These are phyloP conservation scores for Microcebus ravelobensis DNA, from an alignment of 2,113 vertebrate species.

Conservation along the genomic window DNA sequence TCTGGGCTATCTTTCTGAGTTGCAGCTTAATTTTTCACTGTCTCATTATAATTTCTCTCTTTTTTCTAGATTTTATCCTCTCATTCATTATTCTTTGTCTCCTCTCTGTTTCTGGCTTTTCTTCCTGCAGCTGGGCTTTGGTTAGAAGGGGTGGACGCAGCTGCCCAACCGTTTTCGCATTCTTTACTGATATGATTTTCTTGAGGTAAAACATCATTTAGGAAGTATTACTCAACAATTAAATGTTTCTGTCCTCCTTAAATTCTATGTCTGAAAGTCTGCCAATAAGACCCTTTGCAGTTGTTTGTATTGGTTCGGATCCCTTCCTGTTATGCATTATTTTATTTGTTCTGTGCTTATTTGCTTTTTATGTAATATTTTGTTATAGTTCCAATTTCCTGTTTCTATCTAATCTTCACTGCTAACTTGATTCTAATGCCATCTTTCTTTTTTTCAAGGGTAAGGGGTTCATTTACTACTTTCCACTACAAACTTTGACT, in stretches of 20 bases:
- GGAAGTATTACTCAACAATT: conserved; percentile 77
- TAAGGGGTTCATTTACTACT: neutral
- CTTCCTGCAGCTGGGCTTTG: conserved; percentile 79
- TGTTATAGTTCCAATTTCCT: conserved; percentile 81
- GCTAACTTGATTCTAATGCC: conserved; percentile 69
- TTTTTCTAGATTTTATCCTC: conserved; percentile 70
- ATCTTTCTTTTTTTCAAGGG: neutral
- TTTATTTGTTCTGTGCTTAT: conserved; percentile 81
- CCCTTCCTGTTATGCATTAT: conserved; percentile 80
- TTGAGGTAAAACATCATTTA: conserved; percentile 82
- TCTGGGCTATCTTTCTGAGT: conserved; percentile 58
- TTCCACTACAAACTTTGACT: conserved; percentile 2
- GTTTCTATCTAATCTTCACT: conserved; percentile 74
- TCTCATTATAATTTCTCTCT: conserved; percentile 80
- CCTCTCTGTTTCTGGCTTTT: conserved; percentile 73
- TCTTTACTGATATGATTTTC: conserved; percentile 80
- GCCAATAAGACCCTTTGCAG: conserved; percentile 78
- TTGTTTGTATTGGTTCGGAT: conserved; percentile 84
- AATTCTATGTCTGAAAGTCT: conserved; percentile 79
- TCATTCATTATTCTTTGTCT: conserved; percentile 76
- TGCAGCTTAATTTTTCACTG: conserved; percentile 79
- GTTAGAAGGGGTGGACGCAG: conserved; percentile 31
- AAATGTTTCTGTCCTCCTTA: conserved; percentile 82
- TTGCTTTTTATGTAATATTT: conserved; percentile 78
- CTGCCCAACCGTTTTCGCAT: conserved; percentile 75